A percentile compares a stretch with the other conserved stretches of the same genome.
Conservation (phyloP, 1,140 invertebrate species). For the Nasonia vitripennis region DNA sequence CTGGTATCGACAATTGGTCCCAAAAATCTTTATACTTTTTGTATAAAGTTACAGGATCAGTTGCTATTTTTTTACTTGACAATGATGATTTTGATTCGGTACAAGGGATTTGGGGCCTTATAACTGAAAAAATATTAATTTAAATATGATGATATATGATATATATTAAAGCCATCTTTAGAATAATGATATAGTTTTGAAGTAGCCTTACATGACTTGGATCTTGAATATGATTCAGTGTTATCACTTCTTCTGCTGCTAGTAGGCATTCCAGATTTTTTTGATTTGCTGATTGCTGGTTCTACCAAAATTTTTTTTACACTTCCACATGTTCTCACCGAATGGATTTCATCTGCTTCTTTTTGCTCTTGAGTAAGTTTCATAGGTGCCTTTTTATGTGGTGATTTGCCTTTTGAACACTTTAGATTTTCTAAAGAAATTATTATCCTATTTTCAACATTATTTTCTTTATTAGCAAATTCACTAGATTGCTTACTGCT, state of each 20-base stretch:
- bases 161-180: neutral
- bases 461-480: neutral
- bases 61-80: slow-evolving; percentile 68
- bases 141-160: neutral
- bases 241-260: slow-evolving; percentile 55
- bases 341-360: slow-evolving; percentile 32
- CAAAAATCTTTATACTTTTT: slow-evolving; percentile 84
- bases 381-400: neutral
- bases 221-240: slow-evolving; percentile 36
- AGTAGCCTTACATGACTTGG: slow-evolving; percentile 65
- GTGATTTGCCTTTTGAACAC: neutral
- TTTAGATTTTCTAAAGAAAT: slow-evolving; percentile 1
- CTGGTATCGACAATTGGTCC: slow-evolving; percentile 83
- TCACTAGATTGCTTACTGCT: neutral
- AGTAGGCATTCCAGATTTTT: slow-evolving; percentile 50
- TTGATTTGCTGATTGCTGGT: slow-evolving; percentile 51
- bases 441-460: neutral
- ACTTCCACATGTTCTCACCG: slow-evolving; percentile 54
- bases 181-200: slow-evolving; percentile 21
- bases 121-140: slow-evolving; percentile 69
- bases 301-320: slow-evolving; percentile 35
- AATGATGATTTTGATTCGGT: slow-evolving; percentile 59
- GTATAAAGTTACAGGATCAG: slow-evolving; percentile 84
- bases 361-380: slow-evolving; percentile 1
- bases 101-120: slow-evolving; percentile 71